Evolutionary conservation across 2,888 invertebrate genomes (phyloP).

Genomic region (Augochlorella aurata): DNA sequence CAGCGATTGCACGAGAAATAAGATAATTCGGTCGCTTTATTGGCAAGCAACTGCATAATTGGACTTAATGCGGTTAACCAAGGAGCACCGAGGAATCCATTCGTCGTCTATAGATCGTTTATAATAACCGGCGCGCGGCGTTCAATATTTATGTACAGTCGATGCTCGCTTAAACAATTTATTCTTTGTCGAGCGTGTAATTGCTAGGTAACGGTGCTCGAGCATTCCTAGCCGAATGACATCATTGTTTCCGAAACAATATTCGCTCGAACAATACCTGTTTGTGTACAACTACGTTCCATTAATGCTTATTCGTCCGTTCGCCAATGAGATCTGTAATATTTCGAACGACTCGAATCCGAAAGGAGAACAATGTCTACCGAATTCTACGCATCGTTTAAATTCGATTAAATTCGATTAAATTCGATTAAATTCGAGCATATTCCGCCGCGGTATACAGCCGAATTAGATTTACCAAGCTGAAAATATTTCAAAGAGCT

Average conservation of each 20-base stretch:
- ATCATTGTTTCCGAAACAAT: background rate
- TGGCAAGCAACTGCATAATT: slow-evolving; percentile 36
- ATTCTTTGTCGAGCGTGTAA: slow-evolving; percentile 2
- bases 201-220: background rate
- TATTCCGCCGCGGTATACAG: too few species aligned
- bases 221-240: background rate
- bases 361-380: too few species aligned
- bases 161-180: slow-evolving; percentile 20
- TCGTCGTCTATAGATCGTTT: slow-evolving; percentile 1
- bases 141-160: slow-evolving; percentile 34
- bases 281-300: background rate
- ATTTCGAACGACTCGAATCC: too few species aligned
- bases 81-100: background rate
- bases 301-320: background rate
- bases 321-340: too few species aligned
- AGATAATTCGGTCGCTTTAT: slow-evolving; percentile 39
- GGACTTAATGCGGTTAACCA: slow-evolving; percentile 27
- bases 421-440: too few species aligned
- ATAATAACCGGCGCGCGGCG: background rate
- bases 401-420: too few species aligned
- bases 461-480: too few species aligned
- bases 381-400: too few species aligned
- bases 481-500: too few species aligned
- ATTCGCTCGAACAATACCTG: background rate
- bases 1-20: slow-evolving; percentile 16